Conservation (phyloP, 2,888 invertebrate genomes). For the Epsilonema sp. region DNA sequence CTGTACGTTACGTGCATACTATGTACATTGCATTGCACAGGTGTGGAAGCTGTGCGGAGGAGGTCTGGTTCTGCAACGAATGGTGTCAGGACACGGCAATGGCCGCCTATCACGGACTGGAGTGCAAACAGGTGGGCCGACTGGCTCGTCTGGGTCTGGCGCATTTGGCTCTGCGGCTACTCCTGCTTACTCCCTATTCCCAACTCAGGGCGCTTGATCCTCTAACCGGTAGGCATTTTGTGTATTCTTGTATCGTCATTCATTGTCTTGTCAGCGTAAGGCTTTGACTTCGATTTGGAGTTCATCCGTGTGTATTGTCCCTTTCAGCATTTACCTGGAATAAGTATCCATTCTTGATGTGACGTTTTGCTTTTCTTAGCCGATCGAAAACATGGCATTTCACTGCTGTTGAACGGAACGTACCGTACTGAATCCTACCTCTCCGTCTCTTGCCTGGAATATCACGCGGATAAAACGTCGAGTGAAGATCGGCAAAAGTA, state of each 20-base stretch:
- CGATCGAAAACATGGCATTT: not conserved
- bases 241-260: not conserved
- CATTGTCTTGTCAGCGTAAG: not conserved
- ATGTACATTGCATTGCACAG: not conserved
- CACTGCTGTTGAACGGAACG: not conserved
- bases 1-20: not conserved
- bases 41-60: not conserved
- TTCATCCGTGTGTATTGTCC: no score
- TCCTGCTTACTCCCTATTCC: not conserved
- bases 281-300: no score
- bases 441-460: not conserved
- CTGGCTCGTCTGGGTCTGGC: not conserved
- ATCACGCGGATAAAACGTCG: not conserved
- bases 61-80: not conserved
- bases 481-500: not conserved
- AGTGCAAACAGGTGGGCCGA: slow-evolving; percentile 12
- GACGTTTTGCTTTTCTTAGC: no score
- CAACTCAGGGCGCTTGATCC: not conserved
- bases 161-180: not conserved
- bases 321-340: no score
- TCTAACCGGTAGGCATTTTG: not conserved
- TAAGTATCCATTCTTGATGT: no score
- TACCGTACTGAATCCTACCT: not conserved
- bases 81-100: not conserved
- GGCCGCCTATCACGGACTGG: not conserved